Conservation (phyloP, 2,797 vertebrate species). For the Hylomyscus alleni region DNA sequence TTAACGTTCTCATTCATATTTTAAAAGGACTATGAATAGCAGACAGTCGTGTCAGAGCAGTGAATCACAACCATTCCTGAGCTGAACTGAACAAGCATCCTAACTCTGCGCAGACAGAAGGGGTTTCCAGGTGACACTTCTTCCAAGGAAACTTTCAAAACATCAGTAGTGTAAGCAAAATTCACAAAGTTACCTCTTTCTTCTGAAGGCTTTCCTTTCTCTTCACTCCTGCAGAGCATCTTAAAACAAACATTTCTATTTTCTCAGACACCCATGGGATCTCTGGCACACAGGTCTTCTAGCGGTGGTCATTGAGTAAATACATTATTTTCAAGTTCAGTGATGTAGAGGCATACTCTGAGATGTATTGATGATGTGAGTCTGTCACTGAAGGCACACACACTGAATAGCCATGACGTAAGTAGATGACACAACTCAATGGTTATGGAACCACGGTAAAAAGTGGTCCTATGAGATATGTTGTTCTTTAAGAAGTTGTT, state of each 20-base stretch:
- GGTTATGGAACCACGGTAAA: too few relatives aligned
- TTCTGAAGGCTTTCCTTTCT: neutral
- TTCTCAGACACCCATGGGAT: neutral
- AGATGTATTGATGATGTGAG: neutral
- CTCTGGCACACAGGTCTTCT: neutral
- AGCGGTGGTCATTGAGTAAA: neutral
- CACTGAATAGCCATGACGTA: neutral
- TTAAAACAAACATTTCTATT: neutral
- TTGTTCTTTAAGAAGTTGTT: neutral
- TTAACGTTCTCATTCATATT: constrained; percentile 54
- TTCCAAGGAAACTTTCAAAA: constrained; percentile 13
- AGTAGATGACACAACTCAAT: too few relatives aligned
- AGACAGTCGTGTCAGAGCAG: neutral
- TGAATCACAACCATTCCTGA: neutral
- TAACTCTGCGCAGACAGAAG: neutral
- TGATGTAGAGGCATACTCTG: neutral
- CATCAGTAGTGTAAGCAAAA: neutral
- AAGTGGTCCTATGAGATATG: neutral
- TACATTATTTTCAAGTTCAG: neutral
- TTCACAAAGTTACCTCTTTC: neutral
- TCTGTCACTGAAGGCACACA: neutral
- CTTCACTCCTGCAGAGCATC: neutral
- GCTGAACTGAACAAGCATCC: constrained; percentile 3
- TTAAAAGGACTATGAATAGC: constrained; percentile 44
- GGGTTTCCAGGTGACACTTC: neutral